Conservation (phyloP, 2,113 vertebrate species). For the Dipodomys ordii region DNA sequence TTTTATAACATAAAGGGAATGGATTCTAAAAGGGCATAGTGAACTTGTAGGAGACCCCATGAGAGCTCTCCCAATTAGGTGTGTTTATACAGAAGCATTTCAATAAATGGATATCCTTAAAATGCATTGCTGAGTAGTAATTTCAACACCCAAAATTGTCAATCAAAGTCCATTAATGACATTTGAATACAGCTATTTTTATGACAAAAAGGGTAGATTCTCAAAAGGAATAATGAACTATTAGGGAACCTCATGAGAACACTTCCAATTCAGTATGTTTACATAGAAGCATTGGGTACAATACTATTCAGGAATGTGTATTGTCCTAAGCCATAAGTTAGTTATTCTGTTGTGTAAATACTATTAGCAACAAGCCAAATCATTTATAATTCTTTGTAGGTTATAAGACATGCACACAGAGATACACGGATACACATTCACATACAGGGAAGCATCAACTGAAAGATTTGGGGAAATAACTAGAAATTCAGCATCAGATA, state of each 20-base stretch:
- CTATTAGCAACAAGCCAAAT: too few relatives aligned
- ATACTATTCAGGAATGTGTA: neutral
- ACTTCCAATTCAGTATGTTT: neutral
- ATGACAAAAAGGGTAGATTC: neutral
- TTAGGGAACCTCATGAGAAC: neutral
- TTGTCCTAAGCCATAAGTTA: neutral
- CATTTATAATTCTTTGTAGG: too few relatives aligned
- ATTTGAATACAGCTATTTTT: conserved; percentile 48
- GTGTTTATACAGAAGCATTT: neutral
- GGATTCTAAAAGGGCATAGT: too few relatives aligned
- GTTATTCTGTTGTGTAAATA: neutral
- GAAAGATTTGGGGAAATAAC: too few relatives aligned
- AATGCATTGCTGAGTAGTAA: conserved; percentile 27
- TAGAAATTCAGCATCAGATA: too few relatives aligned
- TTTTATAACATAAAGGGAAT: too few relatives aligned
- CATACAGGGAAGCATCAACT: too few relatives aligned
- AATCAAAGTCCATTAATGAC: conserved; percentile 22
- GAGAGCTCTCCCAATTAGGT: too few relatives aligned
- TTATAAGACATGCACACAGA: too few relatives aligned
- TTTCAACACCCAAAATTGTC: conserved; percentile 46
- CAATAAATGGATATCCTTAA: conserved; percentile 32
- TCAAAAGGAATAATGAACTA: conserved; percentile 16
- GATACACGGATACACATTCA: neutral
- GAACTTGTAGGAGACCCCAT: too few relatives aligned
- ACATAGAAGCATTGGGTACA: neutral